These are phyloP conservation scores for Gymnoscopelus microlampas DNA, from an alignment of 2,797 vertebrate species.

Conservation along the genomic window DNA sequence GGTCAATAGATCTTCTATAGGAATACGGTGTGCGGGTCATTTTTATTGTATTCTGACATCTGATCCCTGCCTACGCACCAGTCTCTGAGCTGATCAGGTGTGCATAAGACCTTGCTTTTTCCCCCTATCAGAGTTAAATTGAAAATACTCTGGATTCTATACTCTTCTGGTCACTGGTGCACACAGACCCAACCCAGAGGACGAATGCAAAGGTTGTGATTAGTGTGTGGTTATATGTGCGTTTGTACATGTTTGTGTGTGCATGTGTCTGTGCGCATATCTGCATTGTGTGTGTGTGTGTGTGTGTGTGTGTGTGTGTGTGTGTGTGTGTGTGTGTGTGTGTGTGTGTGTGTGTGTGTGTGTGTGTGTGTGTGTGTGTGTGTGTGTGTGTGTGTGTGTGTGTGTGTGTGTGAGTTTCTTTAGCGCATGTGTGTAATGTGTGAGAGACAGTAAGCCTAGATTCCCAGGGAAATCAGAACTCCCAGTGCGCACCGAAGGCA, in stretches of 20 bases:
- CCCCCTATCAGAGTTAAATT: too few species aligned
- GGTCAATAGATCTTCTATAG: too few species aligned
- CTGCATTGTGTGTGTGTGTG: constrained; percentile 1
- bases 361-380: constrained; percentile 1
- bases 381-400: not conserved
- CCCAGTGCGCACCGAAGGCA: constrained; percentile 63
- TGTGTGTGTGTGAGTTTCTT: not conserved
- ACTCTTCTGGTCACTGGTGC: too few species aligned
- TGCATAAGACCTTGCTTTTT: too few species aligned
- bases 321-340: constrained; percentile 9
- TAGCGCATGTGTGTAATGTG: not conserved
- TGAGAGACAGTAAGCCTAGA: constrained; percentile 72
- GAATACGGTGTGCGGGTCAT: too few species aligned
- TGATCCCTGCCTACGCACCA: too few species aligned
- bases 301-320: not conserved
- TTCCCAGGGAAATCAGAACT: constrained; percentile 68
- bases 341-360: not conserved
- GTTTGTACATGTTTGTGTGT: not conserved
- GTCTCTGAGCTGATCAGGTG: too few species aligned
- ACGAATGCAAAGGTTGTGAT: too few species aligned
- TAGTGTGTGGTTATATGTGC: not conserved
- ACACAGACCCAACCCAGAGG: too few species aligned
- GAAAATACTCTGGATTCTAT: too few species aligned
- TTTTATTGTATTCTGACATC: too few species aligned
- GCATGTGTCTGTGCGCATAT: not conserved